These are phyloP conservation scores for Heliconius cydno DNA, from an alignment of 2,888 invertebrate species.

Conservation along the genomic window DNA sequence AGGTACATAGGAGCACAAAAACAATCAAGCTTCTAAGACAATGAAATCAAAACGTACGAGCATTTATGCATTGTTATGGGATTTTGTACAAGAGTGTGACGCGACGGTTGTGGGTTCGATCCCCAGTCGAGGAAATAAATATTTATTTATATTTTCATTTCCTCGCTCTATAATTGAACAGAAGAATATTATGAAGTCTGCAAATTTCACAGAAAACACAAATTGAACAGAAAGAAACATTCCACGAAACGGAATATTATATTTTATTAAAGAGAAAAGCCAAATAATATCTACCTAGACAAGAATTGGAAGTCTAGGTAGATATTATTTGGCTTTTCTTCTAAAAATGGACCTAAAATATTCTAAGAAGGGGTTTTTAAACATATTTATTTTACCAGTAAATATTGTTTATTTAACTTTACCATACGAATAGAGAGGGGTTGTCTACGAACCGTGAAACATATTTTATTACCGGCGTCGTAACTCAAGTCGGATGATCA, in stretches of 20 bases:
- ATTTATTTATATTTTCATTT: too few relatives aligned
- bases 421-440: constrained; percentile 33
- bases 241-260: background rate
- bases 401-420: constrained; percentile 26
- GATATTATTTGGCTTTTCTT: too few relatives aligned
- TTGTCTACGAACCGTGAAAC: constrained; percentile 36
- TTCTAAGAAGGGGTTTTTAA: background rate
- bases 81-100: too few relatives aligned
- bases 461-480: constrained; percentile 49
- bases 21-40: too few relatives aligned
- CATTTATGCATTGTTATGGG: too few relatives aligned
- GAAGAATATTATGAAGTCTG: background rate
- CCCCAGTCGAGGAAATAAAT: too few relatives aligned
- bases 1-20: too few relatives aligned
- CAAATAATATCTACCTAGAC: background rate
- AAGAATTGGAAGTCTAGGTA: too few relatives aligned
- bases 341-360: background rate
- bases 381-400: background rate
- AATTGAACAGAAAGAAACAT: background rate
- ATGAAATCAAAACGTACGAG: too few relatives aligned
- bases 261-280: background rate
- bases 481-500: constrained; percentile 67
- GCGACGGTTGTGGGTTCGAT: too few relatives aligned
- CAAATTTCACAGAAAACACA: background rate
- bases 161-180: background rate